Percentiles rank a stretch among this genome's conserved stretches.
phyloP scores from a whole-genome alignment of 1,140 invertebrate species.

The Pissodes strobi region DNA sequence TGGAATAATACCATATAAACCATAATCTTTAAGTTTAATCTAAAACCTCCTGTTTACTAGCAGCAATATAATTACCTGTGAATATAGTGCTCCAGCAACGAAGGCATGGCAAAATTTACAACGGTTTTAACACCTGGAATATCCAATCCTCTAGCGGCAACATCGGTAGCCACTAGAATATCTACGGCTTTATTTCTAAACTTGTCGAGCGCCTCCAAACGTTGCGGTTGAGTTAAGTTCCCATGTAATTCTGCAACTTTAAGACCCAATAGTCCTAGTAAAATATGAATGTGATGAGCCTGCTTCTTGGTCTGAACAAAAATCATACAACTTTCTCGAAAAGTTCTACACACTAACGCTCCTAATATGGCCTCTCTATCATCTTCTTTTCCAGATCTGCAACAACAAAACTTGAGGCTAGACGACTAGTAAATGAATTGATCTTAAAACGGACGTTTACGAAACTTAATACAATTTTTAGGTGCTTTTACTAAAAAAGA shows the following conservation, averaged over 20 bases:
- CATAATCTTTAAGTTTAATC: no score
- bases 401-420: no score
- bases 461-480: no score
- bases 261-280: constrained; percentile 77
- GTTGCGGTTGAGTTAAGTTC: constrained; percentile 89
- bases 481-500: no score
- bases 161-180: constrained; percentile 93
- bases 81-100: constrained; percentile 93
- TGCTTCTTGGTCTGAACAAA: constrained; percentile 96
- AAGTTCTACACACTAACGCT: constrained; percentile 91
- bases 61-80: no score
- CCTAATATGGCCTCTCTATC: constrained; percentile 91
- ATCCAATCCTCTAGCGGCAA: constrained; percentile 94
- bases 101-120: constrained; percentile 95
- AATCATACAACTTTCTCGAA: constrained; percentile 88
- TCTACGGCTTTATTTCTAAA: constrained; percentile 91
- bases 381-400: constrained; percentile 74
- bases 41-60: no score
- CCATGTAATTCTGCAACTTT: constrained; percentile 90
- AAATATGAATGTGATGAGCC: constrained; percentile 88
- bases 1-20: no score
- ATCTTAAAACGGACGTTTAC: no score
- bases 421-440: no score
- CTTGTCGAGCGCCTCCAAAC: constrained; percentile 84
- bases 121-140: constrained; percentile 96